These are phyloP conservation scores for Mus spretus DNA, from an alignment of 2,797 vertebrate genomes.

Conservation along the genomic window DNA sequence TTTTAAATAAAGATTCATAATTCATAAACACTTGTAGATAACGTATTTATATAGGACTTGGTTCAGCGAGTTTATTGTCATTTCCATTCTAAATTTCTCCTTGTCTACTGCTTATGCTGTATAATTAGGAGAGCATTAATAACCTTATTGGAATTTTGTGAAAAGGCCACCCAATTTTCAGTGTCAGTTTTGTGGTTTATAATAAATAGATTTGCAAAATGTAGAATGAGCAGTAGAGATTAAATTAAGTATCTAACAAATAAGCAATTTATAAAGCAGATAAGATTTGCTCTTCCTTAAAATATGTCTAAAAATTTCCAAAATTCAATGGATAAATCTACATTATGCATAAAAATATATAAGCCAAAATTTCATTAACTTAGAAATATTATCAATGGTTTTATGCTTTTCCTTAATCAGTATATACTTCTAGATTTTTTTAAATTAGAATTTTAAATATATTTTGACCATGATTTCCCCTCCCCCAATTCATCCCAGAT, in stretches of 20 bases:
- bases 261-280: background rate
- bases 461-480: background rate
- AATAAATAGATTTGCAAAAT: background rate
- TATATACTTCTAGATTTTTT: background rate
- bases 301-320: background rate
- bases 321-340: background rate
- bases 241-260: constrained; percentile 14
- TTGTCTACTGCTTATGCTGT: background rate
- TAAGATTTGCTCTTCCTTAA: background rate
- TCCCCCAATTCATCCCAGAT: background rate
- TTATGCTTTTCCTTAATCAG: background rate
- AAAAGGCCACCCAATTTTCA: background rate
- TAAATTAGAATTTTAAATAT: background rate
- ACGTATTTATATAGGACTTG: background rate
- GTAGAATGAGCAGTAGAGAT: background rate
- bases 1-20: constrained; percentile 18
- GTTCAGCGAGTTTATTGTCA: background rate
- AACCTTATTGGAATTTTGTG: constrained; percentile 29
- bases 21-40: background rate
- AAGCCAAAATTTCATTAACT: background rate
- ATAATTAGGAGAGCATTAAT: background rate
- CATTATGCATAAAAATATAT: background rate
- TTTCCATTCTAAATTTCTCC: background rate
- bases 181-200: background rate
- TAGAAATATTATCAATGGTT: background rate